These are phyloP conservation scores for Cisticola juncidis DNA, from an alignment of 2,113 vertebrate species.

Conservation along the genomic window DNA sequence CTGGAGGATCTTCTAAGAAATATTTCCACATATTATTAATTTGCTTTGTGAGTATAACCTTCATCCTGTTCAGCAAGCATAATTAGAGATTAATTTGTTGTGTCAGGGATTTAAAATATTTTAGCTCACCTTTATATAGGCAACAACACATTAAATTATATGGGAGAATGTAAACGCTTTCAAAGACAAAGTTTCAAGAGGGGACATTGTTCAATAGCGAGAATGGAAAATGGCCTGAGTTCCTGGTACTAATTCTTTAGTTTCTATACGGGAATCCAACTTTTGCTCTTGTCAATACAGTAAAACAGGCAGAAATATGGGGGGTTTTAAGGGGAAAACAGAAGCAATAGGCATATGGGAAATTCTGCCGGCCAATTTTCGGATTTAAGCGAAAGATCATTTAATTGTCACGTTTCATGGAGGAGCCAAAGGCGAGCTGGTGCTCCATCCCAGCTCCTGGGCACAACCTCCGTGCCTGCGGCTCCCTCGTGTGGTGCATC, in stretches of 20 bases:
- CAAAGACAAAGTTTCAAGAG: not conserved
- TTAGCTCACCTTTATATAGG: not conserved
- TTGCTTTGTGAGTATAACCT: not conserved
- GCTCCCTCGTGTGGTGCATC: slow-evolving; percentile 48
- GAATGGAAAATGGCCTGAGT: not conserved
- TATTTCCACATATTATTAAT: not conserved
- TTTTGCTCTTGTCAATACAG: not conserved
- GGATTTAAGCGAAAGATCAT: not conserved
- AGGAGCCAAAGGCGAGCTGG: not conserved
- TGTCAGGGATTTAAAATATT: not conserved
- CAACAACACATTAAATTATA: not conserved
- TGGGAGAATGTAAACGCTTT: not conserved
- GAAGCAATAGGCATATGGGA: not conserved
- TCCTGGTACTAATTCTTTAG: not conserved
- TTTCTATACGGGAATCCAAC: not conserved
- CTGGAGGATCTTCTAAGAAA: not conserved
- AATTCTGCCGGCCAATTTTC: not conserved
- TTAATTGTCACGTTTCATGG: not conserved
- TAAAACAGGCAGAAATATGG: not conserved
- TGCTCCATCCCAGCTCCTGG: not conserved
- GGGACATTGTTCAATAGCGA: not conserved
- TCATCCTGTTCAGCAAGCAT: not conserved
- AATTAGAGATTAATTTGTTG: not conserved
- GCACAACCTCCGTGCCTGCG: not conserved
- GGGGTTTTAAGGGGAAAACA: not conserved